These are phyloP conservation scores for Calidris pugnax DNA, from an alignment of 2,113 vertebrate species.

Conservation along the genomic window DNA sequence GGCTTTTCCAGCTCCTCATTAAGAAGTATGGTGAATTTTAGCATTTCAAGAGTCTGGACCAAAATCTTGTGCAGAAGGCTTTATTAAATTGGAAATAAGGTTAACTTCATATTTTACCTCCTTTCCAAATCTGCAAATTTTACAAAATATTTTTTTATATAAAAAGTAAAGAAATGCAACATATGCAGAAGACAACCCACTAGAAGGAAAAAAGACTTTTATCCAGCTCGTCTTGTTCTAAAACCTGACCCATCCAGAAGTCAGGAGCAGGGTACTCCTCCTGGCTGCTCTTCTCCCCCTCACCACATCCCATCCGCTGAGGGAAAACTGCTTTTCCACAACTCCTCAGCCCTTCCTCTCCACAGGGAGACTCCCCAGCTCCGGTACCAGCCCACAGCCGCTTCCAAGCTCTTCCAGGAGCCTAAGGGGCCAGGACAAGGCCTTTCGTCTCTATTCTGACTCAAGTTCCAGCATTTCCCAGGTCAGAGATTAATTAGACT, in stretches of 20 bases:
- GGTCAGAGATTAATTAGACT: background rate
- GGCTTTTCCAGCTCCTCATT: background rate
- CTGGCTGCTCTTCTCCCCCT: background rate
- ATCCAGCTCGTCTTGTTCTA: background rate
- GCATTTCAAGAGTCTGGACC: background rate
- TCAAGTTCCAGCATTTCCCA: background rate
- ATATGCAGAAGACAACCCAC: background rate
- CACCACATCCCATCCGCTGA: rapidly evolving
- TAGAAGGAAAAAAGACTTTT: background rate
- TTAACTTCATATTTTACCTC: background rate
- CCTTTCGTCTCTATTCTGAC: background rate
- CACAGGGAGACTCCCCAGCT: rapidly evolving
- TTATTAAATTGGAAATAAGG: background rate
- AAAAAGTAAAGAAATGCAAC: background rate
- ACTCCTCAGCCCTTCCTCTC: background rate
- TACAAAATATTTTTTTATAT: background rate
- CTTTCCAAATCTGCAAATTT: background rate
- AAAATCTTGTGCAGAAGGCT: background rate
- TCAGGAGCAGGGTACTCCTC: background rate
- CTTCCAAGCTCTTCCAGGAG: background rate
- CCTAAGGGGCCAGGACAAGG: background rate
- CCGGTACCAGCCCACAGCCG: background rate
- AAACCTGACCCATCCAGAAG: background rate
- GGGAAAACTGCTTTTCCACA: background rate
- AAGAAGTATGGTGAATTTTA: background rate